A percentile compares a stretch with the other conserved stretches of the same genome.
phyloP scores from a whole-genome alignment of 92 coral and sea anemone genomes.

The Epizoanthus ramosus region DNA sequence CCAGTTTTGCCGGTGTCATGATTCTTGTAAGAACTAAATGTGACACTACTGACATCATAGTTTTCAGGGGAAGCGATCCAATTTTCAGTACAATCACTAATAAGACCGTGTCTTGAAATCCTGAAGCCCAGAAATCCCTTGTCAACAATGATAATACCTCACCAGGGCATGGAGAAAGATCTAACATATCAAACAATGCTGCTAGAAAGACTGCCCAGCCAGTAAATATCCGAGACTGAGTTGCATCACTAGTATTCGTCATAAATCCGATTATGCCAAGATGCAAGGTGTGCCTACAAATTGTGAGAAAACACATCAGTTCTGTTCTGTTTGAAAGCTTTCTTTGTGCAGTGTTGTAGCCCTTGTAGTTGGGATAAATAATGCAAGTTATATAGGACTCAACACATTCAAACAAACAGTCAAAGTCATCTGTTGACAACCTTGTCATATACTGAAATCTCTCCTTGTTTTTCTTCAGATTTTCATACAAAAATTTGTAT shows the following conservation, averaged over 20 bases:
- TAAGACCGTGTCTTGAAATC: conserved; percentile 47
- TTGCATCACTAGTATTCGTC: conserved; percentile 50
- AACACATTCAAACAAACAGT: conserved; percentile 46
- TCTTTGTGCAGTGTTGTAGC: conserved; percentile 26
- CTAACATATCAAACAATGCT: conserved; percentile 38
- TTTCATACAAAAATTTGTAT: conserved; percentile 29
- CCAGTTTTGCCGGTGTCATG: conserved; percentile 62
- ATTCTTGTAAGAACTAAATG: conserved; percentile 47
- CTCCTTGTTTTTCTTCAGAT: conserved; percentile 19
- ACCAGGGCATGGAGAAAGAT: conserved; percentile 47
- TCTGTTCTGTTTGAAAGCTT: conserved; percentile 55
- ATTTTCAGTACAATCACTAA: conserved; percentile 43
- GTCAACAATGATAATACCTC: conserved; percentile 38
- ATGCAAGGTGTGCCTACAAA: conserved; percentile 51
- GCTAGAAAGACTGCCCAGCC: conserved; percentile 50
- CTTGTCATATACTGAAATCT: conserved; percentile 50
- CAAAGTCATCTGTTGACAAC: conserved; percentile 41
- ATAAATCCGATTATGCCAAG: conserved; percentile 57
- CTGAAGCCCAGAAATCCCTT: conserved; percentile 41
- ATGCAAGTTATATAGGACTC: conserved; percentile 46
- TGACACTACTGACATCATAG: conserved; percentile 58
- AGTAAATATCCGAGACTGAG: conserved; percentile 47
- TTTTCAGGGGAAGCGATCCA: conserved; percentile 64
- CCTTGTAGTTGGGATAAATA: conserved; percentile 52
- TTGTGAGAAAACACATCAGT: conserved; percentile 55